These are phyloP conservation scores for Ptilonorhynchus violaceus DNA, from an alignment of 2,113 vertebrate genomes.

Conservation along the genomic window DNA sequence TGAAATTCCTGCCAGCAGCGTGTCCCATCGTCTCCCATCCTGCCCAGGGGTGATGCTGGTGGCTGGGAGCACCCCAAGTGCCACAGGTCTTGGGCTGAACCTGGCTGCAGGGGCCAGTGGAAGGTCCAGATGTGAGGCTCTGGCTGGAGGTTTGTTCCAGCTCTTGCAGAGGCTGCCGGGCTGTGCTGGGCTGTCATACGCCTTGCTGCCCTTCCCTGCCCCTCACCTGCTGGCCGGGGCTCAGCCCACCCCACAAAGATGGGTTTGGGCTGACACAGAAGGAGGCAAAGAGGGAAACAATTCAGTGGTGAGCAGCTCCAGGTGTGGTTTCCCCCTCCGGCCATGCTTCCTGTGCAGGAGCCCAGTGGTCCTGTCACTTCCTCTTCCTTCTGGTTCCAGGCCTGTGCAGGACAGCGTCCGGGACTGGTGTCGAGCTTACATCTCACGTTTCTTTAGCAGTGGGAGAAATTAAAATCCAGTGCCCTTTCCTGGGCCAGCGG, in stretches of 20 bases:
- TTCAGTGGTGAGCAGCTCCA: rapidly evolving
- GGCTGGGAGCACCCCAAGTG: rapidly evolving
- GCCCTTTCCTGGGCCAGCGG: rapidly evolving
- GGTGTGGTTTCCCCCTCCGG: rapidly evolving
- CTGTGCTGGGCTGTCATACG: rapidly evolving
- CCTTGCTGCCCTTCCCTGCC: not conserved
- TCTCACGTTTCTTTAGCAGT: not conserved
- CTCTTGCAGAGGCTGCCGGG: not conserved
- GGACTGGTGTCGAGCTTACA: not conserved
- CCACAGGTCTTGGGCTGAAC: not conserved
- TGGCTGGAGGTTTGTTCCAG: not conserved
- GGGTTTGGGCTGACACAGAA: not conserved
- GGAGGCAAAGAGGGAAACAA: not conserved
- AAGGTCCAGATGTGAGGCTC: not conserved
- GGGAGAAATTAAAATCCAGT: not conserved
- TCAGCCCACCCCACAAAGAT: rapidly evolving
- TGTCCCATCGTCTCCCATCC: rapidly evolving
- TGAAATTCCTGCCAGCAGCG: not conserved
- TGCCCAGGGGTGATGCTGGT: not conserved
- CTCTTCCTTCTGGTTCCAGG: rapidly evolving
- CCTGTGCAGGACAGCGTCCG: no score
- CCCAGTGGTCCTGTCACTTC: rapidly evolving
- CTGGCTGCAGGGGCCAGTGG: not conserved
- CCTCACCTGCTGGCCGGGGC: rapidly evolving
- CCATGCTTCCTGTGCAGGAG: not conserved